Evolutionary conservation across 2,888 invertebrate genomes (phyloP).

Genomic region (Harpalus rufipes): DNA sequence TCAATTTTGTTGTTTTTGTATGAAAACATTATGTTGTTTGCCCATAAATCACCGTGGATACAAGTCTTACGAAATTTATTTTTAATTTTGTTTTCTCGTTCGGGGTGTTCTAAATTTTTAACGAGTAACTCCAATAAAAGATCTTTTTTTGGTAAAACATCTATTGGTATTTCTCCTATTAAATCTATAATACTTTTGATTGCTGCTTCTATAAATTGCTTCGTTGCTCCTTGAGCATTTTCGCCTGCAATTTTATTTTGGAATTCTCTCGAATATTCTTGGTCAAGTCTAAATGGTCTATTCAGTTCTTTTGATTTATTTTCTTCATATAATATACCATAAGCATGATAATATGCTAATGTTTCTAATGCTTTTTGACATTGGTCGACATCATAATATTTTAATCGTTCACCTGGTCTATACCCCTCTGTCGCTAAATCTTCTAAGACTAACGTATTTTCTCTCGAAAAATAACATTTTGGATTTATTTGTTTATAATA

Average conservation of each 20-base stretch:
- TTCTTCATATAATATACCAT: slow-evolving; percentile 53
- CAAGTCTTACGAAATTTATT: slow-evolving; percentile 35
- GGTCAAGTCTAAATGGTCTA: slow-evolving; percentile 18
- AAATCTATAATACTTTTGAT: slow-evolving; percentile 30
- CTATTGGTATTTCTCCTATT: slow-evolving; percentile 43
- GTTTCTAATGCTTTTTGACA: slow-evolving; percentile 46
- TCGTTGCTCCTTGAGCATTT: neutral
- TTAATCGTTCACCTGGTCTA: slow-evolving; percentile 15
- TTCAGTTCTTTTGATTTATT: slow-evolving; percentile 14
- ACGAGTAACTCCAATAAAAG: slow-evolving; percentile 12
- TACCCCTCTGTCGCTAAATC: slow-evolving; percentile 19
- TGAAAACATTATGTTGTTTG: slow-evolving; percentile 56
- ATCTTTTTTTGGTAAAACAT: slow-evolving; percentile 18
- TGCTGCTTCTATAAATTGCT: slow-evolving; percentile 35
- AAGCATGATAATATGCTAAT: slow-evolving; percentile 57
- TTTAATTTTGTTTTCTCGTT: neutral
- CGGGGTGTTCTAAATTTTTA: neutral
- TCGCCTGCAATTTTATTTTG: slow-evolving; percentile 23
- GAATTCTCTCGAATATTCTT: slow-evolving; percentile 37
- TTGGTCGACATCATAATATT: slow-evolving; percentile 48
- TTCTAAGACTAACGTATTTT: slow-evolving; percentile 59
- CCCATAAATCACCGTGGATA: slow-evolving; percentile 52
- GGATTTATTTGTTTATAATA: slow-evolving; percentile 50
- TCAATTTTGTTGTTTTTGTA: slow-evolving; percentile 33
- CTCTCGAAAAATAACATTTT: slow-evolving; percentile 32